These are phyloP conservation scores for Allygus modestus DNA, from an alignment of 2,888 invertebrate genomes.

Conservation along the genomic window DNA sequence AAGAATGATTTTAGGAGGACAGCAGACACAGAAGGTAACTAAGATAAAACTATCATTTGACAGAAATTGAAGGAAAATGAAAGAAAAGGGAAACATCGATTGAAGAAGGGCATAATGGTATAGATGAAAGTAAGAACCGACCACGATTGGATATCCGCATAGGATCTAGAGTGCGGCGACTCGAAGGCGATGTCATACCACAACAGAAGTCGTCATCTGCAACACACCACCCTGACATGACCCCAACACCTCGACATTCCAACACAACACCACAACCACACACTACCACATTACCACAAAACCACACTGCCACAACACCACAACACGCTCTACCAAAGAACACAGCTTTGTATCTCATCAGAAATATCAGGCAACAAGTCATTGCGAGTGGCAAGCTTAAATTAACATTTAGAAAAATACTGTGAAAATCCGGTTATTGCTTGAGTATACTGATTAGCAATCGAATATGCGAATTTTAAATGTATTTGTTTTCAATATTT, in stretches of 20 bases:
- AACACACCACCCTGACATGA: constrained; percentile 75
- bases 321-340: neutral
- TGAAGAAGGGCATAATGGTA: neutral
- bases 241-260: neutral
- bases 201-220: constrained; percentile 95
- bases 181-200: constrained; percentile 86
- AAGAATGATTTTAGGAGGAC: neutral
- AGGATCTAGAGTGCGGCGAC: constrained; percentile 72
- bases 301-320: neutral
- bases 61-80: neutral
- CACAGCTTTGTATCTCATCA: neutral
- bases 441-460: no score
- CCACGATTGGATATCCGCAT: constrained; percentile 80
- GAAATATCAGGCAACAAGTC: no score
- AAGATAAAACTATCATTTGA: constrained; percentile 11
- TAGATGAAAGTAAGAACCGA: constrained; percentile 74
- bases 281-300: neutral
- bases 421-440: no score
- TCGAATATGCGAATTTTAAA: no score
- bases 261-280: neutral
- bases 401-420: no score
- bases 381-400: no score
- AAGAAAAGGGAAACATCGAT: constrained; percentile 40
- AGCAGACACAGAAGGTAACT: constrained; percentile 6
- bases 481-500: no score